Evolutionary conservation across 2,113 vertebrate species (phyloP).

Genomic region (Tragelaphus scriptus): DNA sequence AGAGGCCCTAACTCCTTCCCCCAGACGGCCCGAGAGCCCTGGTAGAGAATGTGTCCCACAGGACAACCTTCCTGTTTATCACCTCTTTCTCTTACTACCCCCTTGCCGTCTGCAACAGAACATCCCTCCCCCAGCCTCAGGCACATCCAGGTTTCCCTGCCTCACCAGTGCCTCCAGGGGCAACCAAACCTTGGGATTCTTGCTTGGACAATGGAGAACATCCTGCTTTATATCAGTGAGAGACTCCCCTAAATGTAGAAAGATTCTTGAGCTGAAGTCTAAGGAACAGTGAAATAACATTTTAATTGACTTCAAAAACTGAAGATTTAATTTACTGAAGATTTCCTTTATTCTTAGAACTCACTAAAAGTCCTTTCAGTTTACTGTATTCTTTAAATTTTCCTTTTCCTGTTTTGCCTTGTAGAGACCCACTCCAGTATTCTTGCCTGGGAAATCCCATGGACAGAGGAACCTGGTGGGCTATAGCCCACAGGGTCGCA

Average conservation of each 20-base stretch:
- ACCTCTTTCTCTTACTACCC: background rate
- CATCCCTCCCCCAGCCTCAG: background rate
- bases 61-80: background rate
- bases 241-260: background rate
- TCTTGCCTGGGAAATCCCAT: background rate
- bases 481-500: background rate
- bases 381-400: background rate
- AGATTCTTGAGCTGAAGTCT: background rate
- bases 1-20: background rate
- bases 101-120: too few species aligned
- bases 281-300: background rate
- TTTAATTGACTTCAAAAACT: background rate
- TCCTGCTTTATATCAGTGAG: background rate
- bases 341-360: background rate
- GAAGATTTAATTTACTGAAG: background rate
- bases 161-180: too few species aligned
- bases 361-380: background rate
- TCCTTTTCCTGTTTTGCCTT: background rate
- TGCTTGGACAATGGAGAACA: background rate
- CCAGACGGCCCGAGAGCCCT: background rate
- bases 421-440: background rate
- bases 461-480: background rate
- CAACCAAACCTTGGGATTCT: background rate
- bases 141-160: too few species aligned
- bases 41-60: background rate